Evolutionary conservation across 2,797 vertebrate genomes (phyloP), one percentile per base, ranked within the genome.

Genomic region (Hipposideros larvatus): DNA sequence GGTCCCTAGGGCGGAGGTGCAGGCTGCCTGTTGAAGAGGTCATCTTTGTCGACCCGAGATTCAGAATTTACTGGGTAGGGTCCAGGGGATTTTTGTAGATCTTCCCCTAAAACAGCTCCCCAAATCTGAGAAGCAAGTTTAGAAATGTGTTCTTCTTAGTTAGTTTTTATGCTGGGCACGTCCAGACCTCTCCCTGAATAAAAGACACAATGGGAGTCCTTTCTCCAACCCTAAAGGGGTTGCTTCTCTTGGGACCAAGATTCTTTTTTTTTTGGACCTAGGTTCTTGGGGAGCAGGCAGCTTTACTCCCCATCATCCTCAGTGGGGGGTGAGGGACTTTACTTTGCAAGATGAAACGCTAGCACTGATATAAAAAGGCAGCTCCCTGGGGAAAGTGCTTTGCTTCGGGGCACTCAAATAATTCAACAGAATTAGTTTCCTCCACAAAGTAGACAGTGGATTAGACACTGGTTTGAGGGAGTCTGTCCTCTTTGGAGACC

Each of bases 371-470:
- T 94, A 37, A 88, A 90, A 92, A n/a, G 13, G n/a, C 4, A 78
- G n/a, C 61, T 73, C 1, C 75, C 63, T 92, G 34, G 5, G 43
- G 77, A 83, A 83, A 73, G 37, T 46, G 82, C n/a, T 86, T 75
- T 87, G 70, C 70, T 90, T 87, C 46, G 68, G 55, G 74, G 8
- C 28, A 73, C 53, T 71, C 51, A 87, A 84, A 78, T 84, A 90
- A 46, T 46, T 78, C 75, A 71, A 14, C 65, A 84, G 31, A 84
- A 91, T 75, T 87, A 34, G 46, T 91, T 79, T 61, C 41, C 21
- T 90, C 41, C 4, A 14, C 37, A 53, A 46, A 41, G 43, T 71
- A 82, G 28, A 31, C 79, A 73, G 41, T 55, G 24, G 15, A 51
- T 87, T 55, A 74, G 34, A 87, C 9, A 84, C 57, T 28, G n/a